Conservation (phyloP, 2,888 invertebrate genomes). For the Melolontha melolontha region DNA sequence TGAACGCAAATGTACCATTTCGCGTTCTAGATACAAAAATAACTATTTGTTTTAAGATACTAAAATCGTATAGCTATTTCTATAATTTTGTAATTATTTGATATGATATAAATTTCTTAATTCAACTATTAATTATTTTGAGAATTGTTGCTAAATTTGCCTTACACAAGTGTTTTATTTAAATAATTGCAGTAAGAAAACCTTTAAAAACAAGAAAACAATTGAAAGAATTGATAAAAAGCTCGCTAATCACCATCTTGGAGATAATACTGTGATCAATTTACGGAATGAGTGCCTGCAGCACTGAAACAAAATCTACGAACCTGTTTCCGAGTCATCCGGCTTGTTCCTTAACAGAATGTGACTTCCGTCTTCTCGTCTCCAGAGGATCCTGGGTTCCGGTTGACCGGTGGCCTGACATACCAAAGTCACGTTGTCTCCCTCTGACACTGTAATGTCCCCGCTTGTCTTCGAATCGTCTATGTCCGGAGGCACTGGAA, state of each 20-base stretch:
- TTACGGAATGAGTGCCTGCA: background rate
- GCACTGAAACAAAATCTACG: conserved; percentile 33
- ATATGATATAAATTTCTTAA: too few species aligned
- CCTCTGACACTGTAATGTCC: conserved; percentile 71
- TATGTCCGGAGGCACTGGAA: conserved; percentile 74
- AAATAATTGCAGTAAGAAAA: too few species aligned
- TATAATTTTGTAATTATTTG: too few species aligned
- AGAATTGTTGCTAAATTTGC: too few species aligned
- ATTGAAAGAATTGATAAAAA: background rate
- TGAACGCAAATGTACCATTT: too few species aligned
- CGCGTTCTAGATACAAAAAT: too few species aligned
- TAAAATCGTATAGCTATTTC: too few species aligned
- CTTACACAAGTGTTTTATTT: too few species aligned
- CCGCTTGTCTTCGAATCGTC: conserved; percentile 72
- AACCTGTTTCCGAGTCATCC: conserved; percentile 65
- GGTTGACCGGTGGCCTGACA: conserved; percentile 72
- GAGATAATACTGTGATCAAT: background rate
- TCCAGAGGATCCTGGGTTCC: conserved; percentile 71
- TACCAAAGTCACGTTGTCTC: conserved; percentile 72
- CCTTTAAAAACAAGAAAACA: background rate
- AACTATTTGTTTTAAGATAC: too few species aligned
- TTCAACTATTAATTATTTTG: too few species aligned
- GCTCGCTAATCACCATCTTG: conserved; percentile 6
- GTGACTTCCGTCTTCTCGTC: conserved; percentile 70
- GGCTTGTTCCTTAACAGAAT: conserved; percentile 61